Base-by-base conservation (phyloP, 2,797 vertebrate species). In the Buphagus erythrorhynchus region DNA sequence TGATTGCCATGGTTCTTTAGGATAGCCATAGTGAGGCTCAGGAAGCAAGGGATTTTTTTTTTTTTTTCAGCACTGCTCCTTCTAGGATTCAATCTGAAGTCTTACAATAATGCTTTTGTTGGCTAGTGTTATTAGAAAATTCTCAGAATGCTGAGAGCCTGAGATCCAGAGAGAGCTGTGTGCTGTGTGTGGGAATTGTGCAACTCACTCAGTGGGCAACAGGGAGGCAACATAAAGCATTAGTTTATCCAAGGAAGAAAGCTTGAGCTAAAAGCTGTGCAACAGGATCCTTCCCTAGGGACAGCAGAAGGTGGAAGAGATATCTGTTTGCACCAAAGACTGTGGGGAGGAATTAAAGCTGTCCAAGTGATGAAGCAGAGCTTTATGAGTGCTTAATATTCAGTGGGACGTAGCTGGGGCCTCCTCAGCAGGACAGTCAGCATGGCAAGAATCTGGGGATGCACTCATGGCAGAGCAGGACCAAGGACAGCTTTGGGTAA, bases 321-420 rank as follows among this genome's bases (percentile, higher is more conserved):
- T 2, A 58, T 19, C 49, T 85, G 18, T 48, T 71, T 71, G 29
- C 48, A 57, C 14, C 19, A 19, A 61, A 46, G 31, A 4, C 18
- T 36, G 36, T 0, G 3, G 38, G 42, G 33, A 65, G 9, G 42
- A 82, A n/a, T 58, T 62, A 22, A 91, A 75, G 5, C 35, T 69
- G n/a, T 26, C 33, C 29, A 13, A 3, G 1, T 24, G 33, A 42
- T 35, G 38, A 65, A 68, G 43, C 18, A 45, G 12, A 13, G 24
- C 4, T 1, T 59, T 22, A 4, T 6, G 21, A 79, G 51, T 1
- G 2, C 10, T 42, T 19, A 21, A 3, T 9, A 2, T 62, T 1
- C 4, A 6, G 12, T 18, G 19, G 35, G 36, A 40, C 0, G 1
- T 15, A 31, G 16, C 13, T 69, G 51, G 58, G 52, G 6, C 9